A percentile compares a stretch with the other conserved stretches of the same genome.
Evolutionary conservation across 1,140 invertebrate species (phyloP).

Genomic region (Trachelipus rathkii): DNA sequence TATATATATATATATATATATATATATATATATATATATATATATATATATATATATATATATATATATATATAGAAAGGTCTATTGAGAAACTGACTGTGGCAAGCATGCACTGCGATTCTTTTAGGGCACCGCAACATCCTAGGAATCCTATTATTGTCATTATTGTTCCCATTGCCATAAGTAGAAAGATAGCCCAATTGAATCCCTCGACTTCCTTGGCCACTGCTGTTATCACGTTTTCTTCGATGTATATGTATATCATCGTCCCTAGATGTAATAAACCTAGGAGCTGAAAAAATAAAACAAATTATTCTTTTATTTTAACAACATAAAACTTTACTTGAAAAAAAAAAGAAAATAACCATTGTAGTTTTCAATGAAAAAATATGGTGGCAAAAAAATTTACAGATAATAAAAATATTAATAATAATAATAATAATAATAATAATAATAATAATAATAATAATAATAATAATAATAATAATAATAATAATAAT

Average conservation of each 20-base stretch:
- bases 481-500: too few species aligned
- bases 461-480: too few species aligned
- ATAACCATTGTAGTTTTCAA: too few species aligned
- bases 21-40: constrained; percentile 12
- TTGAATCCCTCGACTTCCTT: constrained; percentile 65
- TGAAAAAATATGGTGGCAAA: too few species aligned
- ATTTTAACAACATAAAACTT: too few species aligned
- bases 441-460: too few species aligned
- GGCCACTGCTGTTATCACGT: constrained; percentile 65
- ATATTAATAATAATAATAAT: too few species aligned
- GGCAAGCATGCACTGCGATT: constrained; percentile 80
- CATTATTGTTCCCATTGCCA: constrained; percentile 74
- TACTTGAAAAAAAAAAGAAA: too few species aligned
- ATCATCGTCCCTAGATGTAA: constrained; percentile 62
- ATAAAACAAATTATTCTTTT: neutral
- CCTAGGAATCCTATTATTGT: constrained; percentile 82
- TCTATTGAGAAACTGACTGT: constrained; percentile 57
- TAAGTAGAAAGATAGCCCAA: constrained; percentile 67
- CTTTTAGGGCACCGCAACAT: constrained; percentile 80
- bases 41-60: neutral
- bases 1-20: too few species aligned
- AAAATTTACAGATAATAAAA: too few species aligned
- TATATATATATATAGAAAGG: neutral
- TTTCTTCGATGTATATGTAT: constrained; percentile 72
- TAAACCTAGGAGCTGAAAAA: constrained; percentile 67